These are phyloP conservation scores for Chaetodon trifascialis DNA, from an alignment of 2,113 vertebrate genomes.

Conservation along the genomic window DNA sequence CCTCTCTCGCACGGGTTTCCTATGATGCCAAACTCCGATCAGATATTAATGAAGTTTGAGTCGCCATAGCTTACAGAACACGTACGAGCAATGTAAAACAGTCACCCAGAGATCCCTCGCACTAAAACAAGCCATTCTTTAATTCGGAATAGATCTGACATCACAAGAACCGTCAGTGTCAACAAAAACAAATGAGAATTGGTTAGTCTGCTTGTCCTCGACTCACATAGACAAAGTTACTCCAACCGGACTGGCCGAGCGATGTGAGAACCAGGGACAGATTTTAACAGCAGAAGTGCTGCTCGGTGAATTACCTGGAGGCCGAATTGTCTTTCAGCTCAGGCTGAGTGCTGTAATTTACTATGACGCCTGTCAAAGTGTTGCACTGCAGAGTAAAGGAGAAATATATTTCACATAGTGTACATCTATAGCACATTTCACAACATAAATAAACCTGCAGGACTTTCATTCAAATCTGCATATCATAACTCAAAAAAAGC, in stretches of 20 bases:
- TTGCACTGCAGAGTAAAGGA: background rate
- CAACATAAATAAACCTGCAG: background rate
- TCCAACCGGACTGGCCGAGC: too few relatives aligned
- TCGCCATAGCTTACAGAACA: background rate
- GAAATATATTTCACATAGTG: background rate
- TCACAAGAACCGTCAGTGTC: background rate
- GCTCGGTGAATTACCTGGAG: background rate
- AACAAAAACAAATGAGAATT: background rate
- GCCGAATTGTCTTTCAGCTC: background rate
- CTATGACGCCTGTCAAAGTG: background rate
- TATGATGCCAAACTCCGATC: background rate
- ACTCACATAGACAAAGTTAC: too few relatives aligned
- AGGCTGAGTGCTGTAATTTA: background rate
- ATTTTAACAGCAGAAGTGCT: background rate
- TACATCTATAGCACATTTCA: background rate
- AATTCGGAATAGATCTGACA: background rate
- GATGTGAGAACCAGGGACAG: too few relatives aligned
- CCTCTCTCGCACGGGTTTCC: too few relatives aligned
- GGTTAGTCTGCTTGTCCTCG: too few relatives aligned
- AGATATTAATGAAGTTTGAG: background rate
- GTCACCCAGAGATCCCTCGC: accelerated
- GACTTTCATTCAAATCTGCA: background rate
- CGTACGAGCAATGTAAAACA: background rate
- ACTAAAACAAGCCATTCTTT: background rate
- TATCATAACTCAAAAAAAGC: background rate